Evolutionary conservation across 2,113 vertebrate species (phyloP), one percentile per base, ranked within the genome.

Genomic region (Rhinogobius similis): DNA sequence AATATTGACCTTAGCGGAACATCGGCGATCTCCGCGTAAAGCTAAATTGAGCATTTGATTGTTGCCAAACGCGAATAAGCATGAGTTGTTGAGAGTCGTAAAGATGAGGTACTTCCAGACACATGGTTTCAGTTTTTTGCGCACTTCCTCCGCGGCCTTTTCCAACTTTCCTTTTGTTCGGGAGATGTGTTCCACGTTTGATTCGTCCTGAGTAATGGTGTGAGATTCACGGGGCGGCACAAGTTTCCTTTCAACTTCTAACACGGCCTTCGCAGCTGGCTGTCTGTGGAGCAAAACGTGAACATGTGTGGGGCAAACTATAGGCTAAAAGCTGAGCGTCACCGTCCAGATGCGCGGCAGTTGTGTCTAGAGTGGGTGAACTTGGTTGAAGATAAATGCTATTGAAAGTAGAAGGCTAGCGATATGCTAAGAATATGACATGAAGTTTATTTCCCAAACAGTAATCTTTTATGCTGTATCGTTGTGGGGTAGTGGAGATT

Each of bases 191-290:
- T 95, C 94, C 92, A 91, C 92, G 93, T 93, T 90, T 92, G 93
- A 95, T 94, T 93, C 89, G 89, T 92, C 93, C 88, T 94, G 94
- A 95, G 93, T 94, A 92, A 94, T 93, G 89, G 90, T 91, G 88
- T 88, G 91, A 93, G 93, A 94, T 90, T 95, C 88, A 86, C 87
- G 89, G 83, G 83, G 72, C 67, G 87, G 83, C 91, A 90, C 88
- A 87, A 89, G 75, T 70, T 83, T 81, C 79, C 80, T 89, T 87
- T 89, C 68, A 86, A 84, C 86, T 84, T 81, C 81, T 83, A 78
- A 73, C 81, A 75, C 77, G 58, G 64, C 73, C 70, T 82, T 88
- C 82, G 72, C 83, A 87, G 85, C 82, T 88, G 83, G 81, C 70
- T 44, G 61, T 72, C 75, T 77, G 67, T 78, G 20, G 68, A 71